Evolutionary conservation across 1,140 invertebrate genomes (phyloP), one percentile per base, ranked within the genome.

Genomic region (Procambarus clarkii): DNA sequence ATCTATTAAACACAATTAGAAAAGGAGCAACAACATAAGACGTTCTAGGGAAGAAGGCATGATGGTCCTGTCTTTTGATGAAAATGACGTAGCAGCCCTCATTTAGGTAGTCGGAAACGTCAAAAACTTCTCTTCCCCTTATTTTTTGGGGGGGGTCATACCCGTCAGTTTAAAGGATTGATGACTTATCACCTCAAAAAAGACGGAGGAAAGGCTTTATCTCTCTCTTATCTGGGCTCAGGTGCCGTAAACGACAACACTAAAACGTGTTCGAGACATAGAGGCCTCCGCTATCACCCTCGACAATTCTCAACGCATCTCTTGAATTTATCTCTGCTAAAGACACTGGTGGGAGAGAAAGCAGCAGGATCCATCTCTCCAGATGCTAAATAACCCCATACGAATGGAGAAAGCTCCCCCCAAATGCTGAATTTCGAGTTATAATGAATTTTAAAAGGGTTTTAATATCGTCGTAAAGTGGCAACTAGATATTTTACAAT

Each of bases 381-480:
- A 4, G 18, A 46, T 21, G 21, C 24, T 82, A 9, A n/a, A 60
- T n/a, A 15, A 34, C 54, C 60, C 45, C 46, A 44, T 64, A 24
- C 46, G 60, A 78, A 48, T 15, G 46, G n/a, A 34, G 76, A 86
- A 91, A 91, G 64, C 18, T 76, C 50, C 50, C 50, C 77, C 82
- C 81, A 34, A 48, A 86, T 82, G 48, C 76, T 91, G 48, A 85
- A 85, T 86, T 91, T 80, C 34, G 89, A 91, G 54, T 80, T 91
- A 85, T 91, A 92, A 88, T 88, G 91, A 88, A 85, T 88, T 92
- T 92, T 92, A 84, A 92, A 92, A 78, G 86, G 86, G 86, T 88
- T 88, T 92, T 92, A 92, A 92, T 92, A 92, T 84, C 91, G 85
- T 85, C 91, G 86, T 92, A 92, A 92, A 92, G 34, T 92, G 86